These are phyloP conservation scores for Neodiprion pinetum DNA, from an alignment of 1,140 invertebrate genomes.

Conservation along the genomic window DNA sequence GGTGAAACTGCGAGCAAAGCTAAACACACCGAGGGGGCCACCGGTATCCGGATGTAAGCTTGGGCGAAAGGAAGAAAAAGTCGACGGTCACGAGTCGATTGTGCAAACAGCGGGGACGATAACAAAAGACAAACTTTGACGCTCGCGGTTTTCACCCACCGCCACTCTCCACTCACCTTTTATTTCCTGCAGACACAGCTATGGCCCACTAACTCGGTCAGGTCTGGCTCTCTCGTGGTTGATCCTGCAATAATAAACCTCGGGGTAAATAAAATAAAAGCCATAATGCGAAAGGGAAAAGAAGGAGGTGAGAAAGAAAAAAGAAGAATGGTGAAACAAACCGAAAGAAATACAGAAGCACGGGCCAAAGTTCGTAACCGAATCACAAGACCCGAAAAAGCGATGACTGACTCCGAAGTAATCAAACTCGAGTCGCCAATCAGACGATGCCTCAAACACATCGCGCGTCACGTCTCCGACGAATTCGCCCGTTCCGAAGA, in stretches of 20 bases:
- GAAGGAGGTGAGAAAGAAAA: background rate
- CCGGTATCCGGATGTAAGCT: no score
- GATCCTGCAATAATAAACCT: conserved; percentile 7
- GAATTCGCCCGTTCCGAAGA: no score
- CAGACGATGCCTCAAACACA: background rate
- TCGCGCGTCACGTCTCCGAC: background rate
- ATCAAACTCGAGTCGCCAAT: no score
- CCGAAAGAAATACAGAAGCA: no score
- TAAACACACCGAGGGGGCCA: no score
- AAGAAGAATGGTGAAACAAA: no score
- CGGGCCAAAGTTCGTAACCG: background rate
- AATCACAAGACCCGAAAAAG: background rate
- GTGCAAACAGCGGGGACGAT: background rate
- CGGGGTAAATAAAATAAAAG: background rate
- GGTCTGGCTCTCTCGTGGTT: background rate
- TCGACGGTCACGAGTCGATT: background rate
- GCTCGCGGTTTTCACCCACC: conserved; percentile 3
- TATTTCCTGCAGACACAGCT: background rate
- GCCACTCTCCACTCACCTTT: background rate
- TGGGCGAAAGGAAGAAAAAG: background rate
- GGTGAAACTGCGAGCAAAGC: no score
- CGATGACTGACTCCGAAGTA: background rate
- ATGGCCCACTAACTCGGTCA: conserved; percentile 3
- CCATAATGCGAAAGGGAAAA: background rate
- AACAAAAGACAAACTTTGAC: conserved; percentile 7